These are phyloP conservation scores for Harpegnathos saltator DNA, from an alignment of 1,140 invertebrate species.

Conservation along the genomic window DNA sequence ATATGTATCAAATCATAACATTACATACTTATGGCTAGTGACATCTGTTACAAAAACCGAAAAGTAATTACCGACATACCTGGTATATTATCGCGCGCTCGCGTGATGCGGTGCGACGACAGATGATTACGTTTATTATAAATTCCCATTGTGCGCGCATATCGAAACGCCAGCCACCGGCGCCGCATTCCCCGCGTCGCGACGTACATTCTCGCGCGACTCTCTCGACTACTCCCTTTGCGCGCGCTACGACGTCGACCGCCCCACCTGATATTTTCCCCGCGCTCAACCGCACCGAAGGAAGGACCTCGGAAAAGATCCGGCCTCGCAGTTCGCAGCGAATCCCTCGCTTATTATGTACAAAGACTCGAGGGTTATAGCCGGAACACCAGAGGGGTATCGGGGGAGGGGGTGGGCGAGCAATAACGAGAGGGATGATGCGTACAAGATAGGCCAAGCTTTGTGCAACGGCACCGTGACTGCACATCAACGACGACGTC, in stretches of 20 bases:
- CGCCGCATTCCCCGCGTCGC: conserved; percentile 26
- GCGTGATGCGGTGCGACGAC: no score
- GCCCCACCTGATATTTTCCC: conserved; percentile 43
- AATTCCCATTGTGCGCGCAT: conserved; percentile 52
- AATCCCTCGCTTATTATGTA: conserved; percentile 68
- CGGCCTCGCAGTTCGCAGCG: conserved; percentile 24
- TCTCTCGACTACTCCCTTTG: conserved; percentile 11
- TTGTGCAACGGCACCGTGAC: conserved; percentile 34
- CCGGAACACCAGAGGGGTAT: not conserved
- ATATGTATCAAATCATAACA: no score
- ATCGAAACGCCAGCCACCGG: conserved; percentile 1
- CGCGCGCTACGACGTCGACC: conserved; percentile 3
- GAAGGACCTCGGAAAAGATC: conserved; percentile 3
- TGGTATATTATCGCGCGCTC: no score
- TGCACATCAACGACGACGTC: conserved; percentile 7
- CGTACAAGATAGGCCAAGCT: conserved; percentile 13
- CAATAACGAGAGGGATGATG: not conserved
- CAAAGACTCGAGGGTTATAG: conserved; percentile 55
- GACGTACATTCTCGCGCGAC: conserved; percentile 40
- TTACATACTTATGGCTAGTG: no score
- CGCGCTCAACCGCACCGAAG: not conserved
- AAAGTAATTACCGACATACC: no score
- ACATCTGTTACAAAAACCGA: no score
- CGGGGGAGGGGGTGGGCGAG: no score
- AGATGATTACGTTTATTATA: conserved; percentile 57